These are phyloP conservation scores for Uloborus diversus DNA, from an alignment of 1,140 invertebrate species.

Conservation along the genomic window DNA sequence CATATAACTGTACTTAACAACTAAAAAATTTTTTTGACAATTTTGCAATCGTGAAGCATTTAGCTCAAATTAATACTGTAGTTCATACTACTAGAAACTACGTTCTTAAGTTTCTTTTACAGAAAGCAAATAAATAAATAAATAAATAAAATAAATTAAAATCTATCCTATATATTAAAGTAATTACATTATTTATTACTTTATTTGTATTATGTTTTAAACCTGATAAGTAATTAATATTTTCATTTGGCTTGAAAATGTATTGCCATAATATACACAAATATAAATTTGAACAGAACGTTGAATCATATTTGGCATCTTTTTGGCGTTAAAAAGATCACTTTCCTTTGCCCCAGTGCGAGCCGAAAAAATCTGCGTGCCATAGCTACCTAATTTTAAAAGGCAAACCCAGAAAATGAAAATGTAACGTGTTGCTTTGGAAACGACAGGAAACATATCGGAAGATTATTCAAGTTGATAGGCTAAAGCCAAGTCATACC, in stretches of 20 bases:
- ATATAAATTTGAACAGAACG: neutral
- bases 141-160: too few relatives aligned
- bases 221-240: neutral
- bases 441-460: slow-evolving; percentile 42
- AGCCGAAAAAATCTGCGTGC: slow-evolving; percentile 8
- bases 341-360: neutral
- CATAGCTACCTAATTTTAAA: neutral
- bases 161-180: too few relatives aligned
- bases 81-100: too few relatives aligned
- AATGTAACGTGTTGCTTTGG: slow-evolving; percentile 20
- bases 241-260: neutral
- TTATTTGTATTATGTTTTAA: neutral
- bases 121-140: too few relatives aligned
- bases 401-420: neutral
- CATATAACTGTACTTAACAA: too few relatives aligned
- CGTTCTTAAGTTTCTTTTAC: too few relatives aligned
- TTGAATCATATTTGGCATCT: neutral
- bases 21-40: too few relatives aligned
- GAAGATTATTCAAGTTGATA: neutral
- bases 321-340: neutral
- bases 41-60: too few relatives aligned
- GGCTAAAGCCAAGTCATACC: too few relatives aligned
- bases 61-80: too few relatives aligned
- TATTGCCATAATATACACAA: neutral
- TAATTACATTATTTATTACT: neutral